These are phyloP conservation scores for Chymomyza procnemis DNA, from an alignment of 2,888 invertebrate genomes.

Conservation along the genomic window DNA sequence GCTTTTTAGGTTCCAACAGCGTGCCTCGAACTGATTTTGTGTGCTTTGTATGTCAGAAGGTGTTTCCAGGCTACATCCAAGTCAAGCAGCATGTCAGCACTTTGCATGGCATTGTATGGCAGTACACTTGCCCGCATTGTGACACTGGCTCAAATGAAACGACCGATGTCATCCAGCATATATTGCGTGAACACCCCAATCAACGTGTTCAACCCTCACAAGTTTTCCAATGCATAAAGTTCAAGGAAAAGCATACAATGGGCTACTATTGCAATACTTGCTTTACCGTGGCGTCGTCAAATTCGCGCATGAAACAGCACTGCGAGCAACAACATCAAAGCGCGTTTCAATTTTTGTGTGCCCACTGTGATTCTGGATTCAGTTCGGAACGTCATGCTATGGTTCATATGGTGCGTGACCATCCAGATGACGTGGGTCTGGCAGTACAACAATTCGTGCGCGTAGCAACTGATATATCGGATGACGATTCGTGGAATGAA, in stretches of 20 bases:
- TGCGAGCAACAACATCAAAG: conserved; percentile 80
- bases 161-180: conserved; percentile 22
- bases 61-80: background rate
- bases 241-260: conserved; percentile 49
- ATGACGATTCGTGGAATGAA: conserved; percentile 71
- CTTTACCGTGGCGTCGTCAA: conserved; percentile 11
- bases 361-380: conserved; percentile 82
- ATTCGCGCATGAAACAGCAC: conserved; percentile 49
- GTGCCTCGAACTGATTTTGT: conserved; percentile 2
- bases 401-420: conserved; percentile 37
- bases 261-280: conserved; percentile 55
- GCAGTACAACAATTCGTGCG: conserved; percentile 79
- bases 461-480: conserved; percentile 32
- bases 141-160: rapidly evolving
- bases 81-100: background rate
- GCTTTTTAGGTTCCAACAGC: background rate
- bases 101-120: conserved; percentile 12
- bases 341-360: conserved; percentile 85
- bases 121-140: conserved; percentile 34
- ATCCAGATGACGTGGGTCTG: conserved; percentile 77
- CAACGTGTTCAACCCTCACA: conserved; percentile 24
- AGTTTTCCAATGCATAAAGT: conserved; percentile 14
- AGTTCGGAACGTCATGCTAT: conserved; percentile 43
- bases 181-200: conserved; percentile 15
- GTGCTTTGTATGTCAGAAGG: conserved; percentile 41